Evolutionary conservation across 2,113 vertebrate genomes (phyloP), one percentile per base, ranked within the genome.

Genomic region (Platycercus adscitus): DNA sequence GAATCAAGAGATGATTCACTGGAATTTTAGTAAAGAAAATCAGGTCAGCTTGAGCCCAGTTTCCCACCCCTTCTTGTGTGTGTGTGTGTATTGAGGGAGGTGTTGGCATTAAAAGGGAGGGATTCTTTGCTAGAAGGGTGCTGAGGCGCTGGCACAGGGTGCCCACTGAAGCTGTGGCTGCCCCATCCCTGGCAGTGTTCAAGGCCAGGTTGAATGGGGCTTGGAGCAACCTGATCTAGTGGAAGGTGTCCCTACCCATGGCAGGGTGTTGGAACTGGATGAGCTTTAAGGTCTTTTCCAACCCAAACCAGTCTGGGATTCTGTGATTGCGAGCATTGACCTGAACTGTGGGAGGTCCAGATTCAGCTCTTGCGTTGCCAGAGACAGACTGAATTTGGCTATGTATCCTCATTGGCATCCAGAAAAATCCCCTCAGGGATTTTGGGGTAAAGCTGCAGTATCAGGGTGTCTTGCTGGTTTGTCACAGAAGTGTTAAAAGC

Each of bases 41-140:
- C 31, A 86, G 33, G 2, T 16, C 9, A n/a, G 17, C 19, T 60
- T 11, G 35, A 89, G 29, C 11, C 37, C 66, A 47, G 16, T 47
- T 53, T 81, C 55, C n/a, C 21, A 7, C 17, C 7, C 33, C 7
- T 33, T 29, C 75, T 31, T 58, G 43, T 23, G 31, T 26, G 11
- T 24, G 23, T 25, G 37, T 0, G 0, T 33, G 14, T 17, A 6
- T 26, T 29, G 41, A 14, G 33, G 47, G 14, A 8, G 3, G 9
- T 35, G 24, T 63, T 10, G 23, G 24, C 43, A 31, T 43, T 68
- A 4, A 65, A 81, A 29, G 18, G 20, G 35, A 75, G 29, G 55
- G 56, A 58, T 58, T 15, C 56, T 7, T 58, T 58, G n/a, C 56
- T 58, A 15, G n/a, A 6, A 58, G 56, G 20, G 55, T 56, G 55